Evolutionary conservation across 2,888 invertebrate genomes (phyloP).

Genomic region (Pammene fasciana): DNA sequence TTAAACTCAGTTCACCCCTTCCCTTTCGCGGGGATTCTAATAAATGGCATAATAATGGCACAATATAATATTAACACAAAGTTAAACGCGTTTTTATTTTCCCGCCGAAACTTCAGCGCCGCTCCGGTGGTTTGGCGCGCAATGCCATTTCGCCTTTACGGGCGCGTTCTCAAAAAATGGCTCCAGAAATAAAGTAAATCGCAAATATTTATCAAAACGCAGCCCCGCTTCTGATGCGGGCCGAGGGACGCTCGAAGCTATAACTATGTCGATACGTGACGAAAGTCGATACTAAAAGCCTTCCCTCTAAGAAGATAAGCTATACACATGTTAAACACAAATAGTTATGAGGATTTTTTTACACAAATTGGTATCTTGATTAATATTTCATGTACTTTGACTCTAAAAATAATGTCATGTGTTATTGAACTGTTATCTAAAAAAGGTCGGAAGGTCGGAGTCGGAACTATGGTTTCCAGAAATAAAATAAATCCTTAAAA

Average conservation of each 20-base stretch:
- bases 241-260: constrained; percentile 50
- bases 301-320: not conserved
- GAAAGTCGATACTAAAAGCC: not conserved
- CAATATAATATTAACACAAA: constrained; percentile 84
- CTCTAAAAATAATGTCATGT: too few relatives aligned
- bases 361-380: too few relatives aligned
- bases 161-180: constrained; percentile 72
- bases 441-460: too few relatives aligned
- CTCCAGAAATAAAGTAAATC: constrained; percentile 74
- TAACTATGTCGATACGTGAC: constrained; percentile 30
- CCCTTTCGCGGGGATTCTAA: constrained; percentile 80
- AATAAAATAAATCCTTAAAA: too few relatives aligned
- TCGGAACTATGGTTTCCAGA: too few relatives aligned
- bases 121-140: constrained; percentile 62
- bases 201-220: constrained; percentile 78
- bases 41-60: constrained; percentile 83
- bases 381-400: too few relatives aligned
- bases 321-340: not conserved
- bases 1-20: constrained; percentile 77
- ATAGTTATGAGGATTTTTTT: not conserved
- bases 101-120: constrained; percentile 72
- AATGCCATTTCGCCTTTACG: constrained; percentile 69
- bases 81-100: constrained; percentile 83
- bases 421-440: too few relatives aligned
- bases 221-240: constrained; percentile 56